These are phyloP conservation scores for Apogon hyalosoma DNA, from an alignment of 2,797 vertebrate genomes.

Conservation along the genomic window DNA sequence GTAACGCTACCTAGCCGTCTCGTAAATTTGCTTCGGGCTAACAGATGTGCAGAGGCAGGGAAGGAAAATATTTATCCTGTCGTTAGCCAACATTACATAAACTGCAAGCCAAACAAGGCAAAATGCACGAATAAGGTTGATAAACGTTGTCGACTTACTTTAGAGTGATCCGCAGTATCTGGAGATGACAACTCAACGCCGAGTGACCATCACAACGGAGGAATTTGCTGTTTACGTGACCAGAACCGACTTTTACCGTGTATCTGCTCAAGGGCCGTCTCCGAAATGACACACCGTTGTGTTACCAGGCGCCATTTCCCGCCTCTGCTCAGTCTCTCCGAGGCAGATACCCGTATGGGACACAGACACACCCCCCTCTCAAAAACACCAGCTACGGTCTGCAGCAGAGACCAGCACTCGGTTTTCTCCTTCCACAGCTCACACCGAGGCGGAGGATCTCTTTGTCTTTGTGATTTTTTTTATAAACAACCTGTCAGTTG, in stretches of 20 bases:
- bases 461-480: not conserved
- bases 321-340: constrained; percentile 78
- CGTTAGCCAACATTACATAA: constrained; percentile 47
- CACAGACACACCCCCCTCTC: constrained; percentile 82
- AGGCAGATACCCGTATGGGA: constrained; percentile 82
- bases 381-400: constrained; percentile 49
- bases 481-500: not conserved
- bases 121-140: constrained; percentile 7
- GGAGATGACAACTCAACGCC: constrained; percentile 50
- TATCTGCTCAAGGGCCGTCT: constrained; percentile 65
- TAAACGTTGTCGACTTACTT: constrained; percentile 66
- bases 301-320: constrained; percentile 84
- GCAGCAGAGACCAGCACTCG: constrained; percentile 10
- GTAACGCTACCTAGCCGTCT: constrained; percentile 24
- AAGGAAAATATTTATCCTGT: constrained; percentile 37
- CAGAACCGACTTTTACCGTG: constrained; percentile 28
- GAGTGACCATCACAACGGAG: constrained; percentile 61
- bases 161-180: constrained; percentile 63
- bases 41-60: constrained; percentile 50
- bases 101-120: constrained; percentile 23
- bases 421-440: not conserved
- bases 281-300: constrained; percentile 76
- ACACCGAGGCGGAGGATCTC: not conserved
- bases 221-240: constrained; percentile 45
- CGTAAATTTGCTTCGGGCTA: constrained; percentile 54